A percentile compares a stretch with the other conserved stretches of the same genome.
phyloP scores from a whole-genome alignment of 2,888 invertebrate species.

The Acronicta leporina region DNA sequence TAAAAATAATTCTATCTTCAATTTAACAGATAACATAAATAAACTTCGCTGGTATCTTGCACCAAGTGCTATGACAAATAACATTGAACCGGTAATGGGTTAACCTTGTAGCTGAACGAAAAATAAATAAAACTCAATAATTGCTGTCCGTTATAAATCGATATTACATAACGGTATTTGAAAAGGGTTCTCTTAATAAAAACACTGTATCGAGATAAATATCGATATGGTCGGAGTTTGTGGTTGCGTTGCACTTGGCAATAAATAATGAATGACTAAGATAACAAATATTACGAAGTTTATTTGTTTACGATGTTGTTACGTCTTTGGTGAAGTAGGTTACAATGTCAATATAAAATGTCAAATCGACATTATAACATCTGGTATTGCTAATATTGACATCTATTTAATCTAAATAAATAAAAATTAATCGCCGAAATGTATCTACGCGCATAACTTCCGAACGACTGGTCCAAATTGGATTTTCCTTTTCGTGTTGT shows the following conservation, averaged over 20 bases:
- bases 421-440: too few species aligned
- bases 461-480: too few species aligned
- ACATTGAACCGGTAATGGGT: conserved; percentile 49
- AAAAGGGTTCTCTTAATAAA: conserved; percentile 45
- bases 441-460: too few species aligned
- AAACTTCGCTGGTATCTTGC: conserved; percentile 33
- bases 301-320: conserved; percentile 36
- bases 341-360: conserved; percentile 24
- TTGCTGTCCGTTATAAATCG: conserved; percentile 56
- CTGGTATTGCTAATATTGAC: not conserved
- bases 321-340: conserved; percentile 34
- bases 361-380: conserved; percentile 6
- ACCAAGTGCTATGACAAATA: conserved; percentile 43
- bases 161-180: conserved; percentile 63
- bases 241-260: conserved; percentile 37
- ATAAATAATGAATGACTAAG: conserved; percentile 34
- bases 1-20: not conserved
- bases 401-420: too few species aligned
- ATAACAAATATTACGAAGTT: conserved; percentile 34
- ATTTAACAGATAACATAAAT: conserved; percentile 22
- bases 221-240: conserved; percentile 31
- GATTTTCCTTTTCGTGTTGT: too few species aligned
- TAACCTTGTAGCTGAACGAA: conserved; percentile 58
- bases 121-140: conserved; percentile 53
- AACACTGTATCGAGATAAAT: conserved; percentile 39